Evolutionary conservation across 2,113 vertebrate species (phyloP).

Genomic region (Cyprinodon brontotheroides): DNA sequence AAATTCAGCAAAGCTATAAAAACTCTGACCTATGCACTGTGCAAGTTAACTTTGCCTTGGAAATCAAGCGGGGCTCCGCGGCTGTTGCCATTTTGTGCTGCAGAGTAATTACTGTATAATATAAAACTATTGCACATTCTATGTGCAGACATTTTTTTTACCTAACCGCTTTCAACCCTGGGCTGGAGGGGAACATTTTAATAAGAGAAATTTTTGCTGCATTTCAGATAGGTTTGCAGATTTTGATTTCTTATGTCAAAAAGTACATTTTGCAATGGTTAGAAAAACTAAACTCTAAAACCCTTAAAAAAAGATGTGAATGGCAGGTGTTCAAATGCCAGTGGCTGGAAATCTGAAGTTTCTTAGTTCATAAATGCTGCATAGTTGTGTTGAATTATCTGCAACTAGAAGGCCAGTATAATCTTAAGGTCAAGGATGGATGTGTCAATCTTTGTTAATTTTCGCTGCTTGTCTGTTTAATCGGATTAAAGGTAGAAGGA

Average conservation of each 20-base stretch:
- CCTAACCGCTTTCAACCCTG: slow-evolving; percentile 1
- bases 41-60: slow-evolving; percentile 4
- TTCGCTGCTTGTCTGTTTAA: too few species aligned
- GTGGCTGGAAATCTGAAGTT: not conserved
- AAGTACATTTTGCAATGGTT: too few species aligned
- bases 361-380: not conserved
- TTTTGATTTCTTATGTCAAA: not conserved
- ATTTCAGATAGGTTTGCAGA: not conserved
- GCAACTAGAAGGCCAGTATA: not conserved
- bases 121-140: slow-evolving; percentile 3
- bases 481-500: too few species aligned
- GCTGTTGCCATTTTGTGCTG: not conserved
- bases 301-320: not conserved
- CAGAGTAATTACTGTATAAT: slow-evolving; percentile 9
- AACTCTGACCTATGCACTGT: slow-evolving; percentile 14
- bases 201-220: not conserved
- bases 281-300: too few species aligned
- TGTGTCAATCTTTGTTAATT: too few species aligned
- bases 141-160: slow-evolving; percentile 7
- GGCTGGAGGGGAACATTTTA: not conserved
- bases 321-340: not conserved
- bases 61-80: slow-evolving; percentile 3
- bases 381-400: too few species aligned
- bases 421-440: not conserved
- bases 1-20: slow-evolving; percentile 16